phyloP scores from a whole-genome alignment of 2,888 invertebrate species.

The Oegoconia quadripuncta region DNA sequence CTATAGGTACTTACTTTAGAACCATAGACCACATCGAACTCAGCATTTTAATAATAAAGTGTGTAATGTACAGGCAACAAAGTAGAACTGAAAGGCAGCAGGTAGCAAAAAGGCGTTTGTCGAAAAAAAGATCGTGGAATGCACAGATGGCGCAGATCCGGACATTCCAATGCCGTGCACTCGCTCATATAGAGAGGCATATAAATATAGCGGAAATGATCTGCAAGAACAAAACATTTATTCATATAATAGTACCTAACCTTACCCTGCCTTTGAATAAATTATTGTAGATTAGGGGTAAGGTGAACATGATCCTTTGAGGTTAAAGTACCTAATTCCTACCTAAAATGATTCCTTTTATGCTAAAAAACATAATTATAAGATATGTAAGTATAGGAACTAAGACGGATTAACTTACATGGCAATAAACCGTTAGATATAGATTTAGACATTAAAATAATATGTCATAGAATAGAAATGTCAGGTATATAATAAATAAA shows the following conservation, averaged over 20 bases:
- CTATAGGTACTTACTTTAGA: too few relatives aligned
- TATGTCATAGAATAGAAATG: too few relatives aligned
- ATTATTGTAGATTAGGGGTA: too few relatives aligned
- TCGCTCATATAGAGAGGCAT: slow-evolving; percentile 33
- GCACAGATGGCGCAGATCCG: slow-evolving; percentile 72
- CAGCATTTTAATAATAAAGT: not conserved
- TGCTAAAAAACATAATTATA: not conserved
- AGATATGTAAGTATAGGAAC: too few relatives aligned
- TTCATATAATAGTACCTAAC: too few relatives aligned
- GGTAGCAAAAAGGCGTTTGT: slow-evolving; percentile 65
- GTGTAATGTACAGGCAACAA: slow-evolving; percentile 27
- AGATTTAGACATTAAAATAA: too few relatives aligned
- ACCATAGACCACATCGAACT: not conserved
- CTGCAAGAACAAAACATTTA: not conserved
- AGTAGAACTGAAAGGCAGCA: slow-evolving; percentile 55
- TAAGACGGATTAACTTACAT: too few relatives aligned
- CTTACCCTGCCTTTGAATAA: too few relatives aligned
- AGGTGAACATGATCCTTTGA: too few relatives aligned
- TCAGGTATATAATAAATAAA: too few relatives aligned
- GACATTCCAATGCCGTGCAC: slow-evolving; percentile 50
- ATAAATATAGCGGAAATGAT: slow-evolving; percentile 20
- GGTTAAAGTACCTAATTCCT: too few relatives aligned
- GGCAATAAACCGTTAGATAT: too few relatives aligned
- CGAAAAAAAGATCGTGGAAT: slow-evolving; percentile 59
- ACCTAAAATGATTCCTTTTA: not conserved